These are phyloP conservation scores for Xiphophorus maculatus DNA, from an alignment of 2,113 vertebrate species.

Conservation along the genomic window DNA sequence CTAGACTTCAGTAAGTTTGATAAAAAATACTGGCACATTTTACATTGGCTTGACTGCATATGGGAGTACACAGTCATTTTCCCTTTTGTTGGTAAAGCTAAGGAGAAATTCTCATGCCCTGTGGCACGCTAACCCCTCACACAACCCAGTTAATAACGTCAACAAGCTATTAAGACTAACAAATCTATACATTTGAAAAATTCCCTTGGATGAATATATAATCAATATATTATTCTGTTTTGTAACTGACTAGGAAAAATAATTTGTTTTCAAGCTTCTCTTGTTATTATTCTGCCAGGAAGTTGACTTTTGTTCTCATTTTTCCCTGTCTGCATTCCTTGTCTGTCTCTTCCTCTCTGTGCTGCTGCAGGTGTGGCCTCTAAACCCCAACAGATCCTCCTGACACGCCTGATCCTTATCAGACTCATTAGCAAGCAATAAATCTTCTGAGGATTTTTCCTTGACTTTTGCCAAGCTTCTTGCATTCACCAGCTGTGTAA, in stretches of 20 bases:
- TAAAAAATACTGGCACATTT: no score
- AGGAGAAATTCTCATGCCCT: not conserved
- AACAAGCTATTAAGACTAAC: not conserved
- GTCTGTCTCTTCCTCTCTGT: not conserved
- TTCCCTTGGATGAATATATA: not conserved
- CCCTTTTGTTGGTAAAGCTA: not conserved
- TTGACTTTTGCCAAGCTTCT: not conserved
- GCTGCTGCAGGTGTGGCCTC: no score
- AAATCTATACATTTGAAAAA: not conserved
- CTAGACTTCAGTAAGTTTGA: no score
- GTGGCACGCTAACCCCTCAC: not conserved
- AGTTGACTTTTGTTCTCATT: not conserved
- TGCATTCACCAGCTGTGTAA: not conserved
- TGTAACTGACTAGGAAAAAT: not conserved
- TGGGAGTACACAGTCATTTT: not conserved
- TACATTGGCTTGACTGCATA: no score
- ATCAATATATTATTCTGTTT: not conserved
- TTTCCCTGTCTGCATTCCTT: not conserved
- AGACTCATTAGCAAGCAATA: not conserved
- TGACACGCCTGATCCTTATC: not conserved
- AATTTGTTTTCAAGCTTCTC: not conserved
- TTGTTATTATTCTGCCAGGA: not conserved
- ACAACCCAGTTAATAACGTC: not conserved
- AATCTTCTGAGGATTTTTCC: not conserved
- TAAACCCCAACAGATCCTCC: not conserved